phyloP scores from a whole-genome alignment of 2,797 vertebrate species.

The Sebastes minor region DNA sequence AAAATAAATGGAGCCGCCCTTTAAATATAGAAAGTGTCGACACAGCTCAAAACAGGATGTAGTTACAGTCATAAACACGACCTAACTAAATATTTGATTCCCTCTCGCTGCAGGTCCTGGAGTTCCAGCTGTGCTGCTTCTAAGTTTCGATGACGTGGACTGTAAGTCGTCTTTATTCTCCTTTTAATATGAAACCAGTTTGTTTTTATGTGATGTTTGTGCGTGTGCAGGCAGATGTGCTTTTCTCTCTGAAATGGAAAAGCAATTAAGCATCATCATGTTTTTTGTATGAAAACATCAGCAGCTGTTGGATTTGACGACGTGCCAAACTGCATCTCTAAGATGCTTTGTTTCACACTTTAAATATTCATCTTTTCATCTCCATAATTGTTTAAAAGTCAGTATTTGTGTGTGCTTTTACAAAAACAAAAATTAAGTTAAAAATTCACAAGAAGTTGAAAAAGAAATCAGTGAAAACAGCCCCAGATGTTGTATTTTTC shows the following conservation, averaged over 20 bases:
- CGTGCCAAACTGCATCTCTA: background rate
- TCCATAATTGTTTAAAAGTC: background rate
- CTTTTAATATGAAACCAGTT: background rate
- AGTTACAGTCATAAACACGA: background rate
- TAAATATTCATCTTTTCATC: background rate
- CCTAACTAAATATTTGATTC: background rate
- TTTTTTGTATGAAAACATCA: slow-evolving; percentile 32
- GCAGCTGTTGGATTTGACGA: slow-evolving; percentile 41
- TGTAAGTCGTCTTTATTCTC: slow-evolving; percentile 58
- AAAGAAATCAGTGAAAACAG: background rate
- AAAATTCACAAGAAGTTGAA: background rate
- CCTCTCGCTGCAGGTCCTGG: slow-evolving; percentile 60
- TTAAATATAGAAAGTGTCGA: background rate
- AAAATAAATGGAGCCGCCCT: background rate
- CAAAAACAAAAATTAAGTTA: background rate
- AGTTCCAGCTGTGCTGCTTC: slow-evolving; percentile 70
- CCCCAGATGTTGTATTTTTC: background rate
- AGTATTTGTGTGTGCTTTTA: background rate
- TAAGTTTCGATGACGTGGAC: slow-evolving; percentile 50
- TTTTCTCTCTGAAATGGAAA: slow-evolving; percentile 13
- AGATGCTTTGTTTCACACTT: background rate
- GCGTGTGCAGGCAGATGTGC: background rate
- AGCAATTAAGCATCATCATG: slow-evolving; percentile 28
- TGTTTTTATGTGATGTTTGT: background rate
- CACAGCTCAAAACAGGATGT: background rate